A percentile compares a stretch with the other conserved stretches of the same genome.
Conservation (phyloP, 2,797 vertebrate species). For the Galagoides demidoff region DNA sequence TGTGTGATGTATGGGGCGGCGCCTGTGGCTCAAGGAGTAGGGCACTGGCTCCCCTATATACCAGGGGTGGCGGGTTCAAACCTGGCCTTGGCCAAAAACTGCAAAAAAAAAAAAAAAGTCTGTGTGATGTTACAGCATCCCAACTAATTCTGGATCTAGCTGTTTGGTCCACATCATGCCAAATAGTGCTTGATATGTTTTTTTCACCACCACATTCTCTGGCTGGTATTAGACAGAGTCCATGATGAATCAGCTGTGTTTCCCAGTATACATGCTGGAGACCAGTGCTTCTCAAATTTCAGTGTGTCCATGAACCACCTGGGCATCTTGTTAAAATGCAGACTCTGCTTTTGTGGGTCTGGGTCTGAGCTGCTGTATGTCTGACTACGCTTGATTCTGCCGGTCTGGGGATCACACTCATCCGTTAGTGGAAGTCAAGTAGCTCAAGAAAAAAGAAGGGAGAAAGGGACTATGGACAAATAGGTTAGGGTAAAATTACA, state of each 20-base stretch:
- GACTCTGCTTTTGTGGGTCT: background rate
- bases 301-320: background rate
- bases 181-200: background rate
- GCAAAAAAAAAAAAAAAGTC: no score
- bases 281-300: background rate
- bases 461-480: background rate
- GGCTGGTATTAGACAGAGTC: background rate
- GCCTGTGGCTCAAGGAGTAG: no score
- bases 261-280: background rate
- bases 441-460: background rate
- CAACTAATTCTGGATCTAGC: background rate
- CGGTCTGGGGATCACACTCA: background rate
- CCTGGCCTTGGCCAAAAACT: no score
- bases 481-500: background rate
- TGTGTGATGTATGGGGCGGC: background rate
- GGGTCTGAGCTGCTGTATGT: background rate
- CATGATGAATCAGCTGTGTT: background rate
- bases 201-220: background rate
- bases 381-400: background rate
- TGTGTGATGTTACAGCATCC: background rate
- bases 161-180: background rate
- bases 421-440: background rate
- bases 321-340: background rate
- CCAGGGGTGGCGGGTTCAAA: no score
- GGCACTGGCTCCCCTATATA: no score